Evolutionary conservation across 2,888 invertebrate genomes (phyloP).

Genomic region (Meganola albula): DNA sequence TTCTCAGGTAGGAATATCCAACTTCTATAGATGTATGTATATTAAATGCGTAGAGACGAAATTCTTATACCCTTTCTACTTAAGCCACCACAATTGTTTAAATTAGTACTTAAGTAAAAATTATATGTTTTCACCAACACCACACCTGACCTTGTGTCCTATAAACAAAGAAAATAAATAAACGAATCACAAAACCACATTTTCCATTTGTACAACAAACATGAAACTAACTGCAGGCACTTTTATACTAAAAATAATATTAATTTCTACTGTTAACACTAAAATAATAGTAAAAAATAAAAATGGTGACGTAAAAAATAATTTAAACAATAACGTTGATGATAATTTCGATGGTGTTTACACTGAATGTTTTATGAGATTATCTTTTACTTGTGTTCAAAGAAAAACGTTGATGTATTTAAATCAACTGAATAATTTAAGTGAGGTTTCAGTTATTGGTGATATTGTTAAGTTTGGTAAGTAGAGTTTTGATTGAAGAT

Average conservation of each 20-base stretch:
- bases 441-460: constrained; percentile 75
- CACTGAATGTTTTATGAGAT: constrained; percentile 71
- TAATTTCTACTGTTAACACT: constrained; percentile 29
- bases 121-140: constrained; percentile 53
- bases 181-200: constrained; percentile 28
- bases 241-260: constrained; percentile 27
- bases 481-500: constrained; percentile 25
- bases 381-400: constrained; percentile 78
- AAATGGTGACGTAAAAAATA: constrained; percentile 14
- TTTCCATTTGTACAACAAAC: constrained; percentile 49
- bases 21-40: no score
- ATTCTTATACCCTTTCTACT: constrained; percentile 23
- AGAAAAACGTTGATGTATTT: constrained; percentile 76
- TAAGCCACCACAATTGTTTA: constrained; percentile 31
- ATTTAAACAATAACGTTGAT: constrained; percentile 28
- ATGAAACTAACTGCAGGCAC: constrained; percentile 43
- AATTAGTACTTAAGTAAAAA: constrained; percentile 32
- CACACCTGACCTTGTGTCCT: constrained; percentile 54
- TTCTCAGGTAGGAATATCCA: no score
- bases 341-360: constrained; percentile 73
- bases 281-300: constrained; percentile 24
- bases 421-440: constrained; percentile 69
- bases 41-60: no score
- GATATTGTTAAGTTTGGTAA: constrained; percentile 75
- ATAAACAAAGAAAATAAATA: constrained; percentile 67